phyloP scores from a whole-genome alignment of 2,113 vertebrate genomes.

The Chauna torquata region DNA sequence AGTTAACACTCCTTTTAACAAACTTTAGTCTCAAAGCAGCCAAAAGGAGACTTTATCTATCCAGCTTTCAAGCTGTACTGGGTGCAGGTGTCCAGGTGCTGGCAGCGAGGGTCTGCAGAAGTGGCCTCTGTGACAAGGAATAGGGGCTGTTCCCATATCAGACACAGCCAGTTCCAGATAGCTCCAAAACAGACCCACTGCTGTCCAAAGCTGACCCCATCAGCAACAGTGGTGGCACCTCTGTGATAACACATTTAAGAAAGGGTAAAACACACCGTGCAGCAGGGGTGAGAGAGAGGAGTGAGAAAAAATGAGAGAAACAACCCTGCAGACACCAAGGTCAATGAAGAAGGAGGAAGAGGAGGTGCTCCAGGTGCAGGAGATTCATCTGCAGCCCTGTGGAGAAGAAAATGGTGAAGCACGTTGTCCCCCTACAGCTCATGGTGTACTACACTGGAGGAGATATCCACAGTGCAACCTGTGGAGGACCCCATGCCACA shows the following conservation, averaged over 20 bases:
- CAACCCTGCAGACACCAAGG: neutral
- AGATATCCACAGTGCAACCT: neutral
- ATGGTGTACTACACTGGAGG: too few relatives aligned
- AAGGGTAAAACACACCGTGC: neutral
- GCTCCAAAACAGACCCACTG: rapidly evolving
- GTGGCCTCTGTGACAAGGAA: neutral
- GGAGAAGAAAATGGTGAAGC: too few relatives aligned
- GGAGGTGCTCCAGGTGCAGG: neutral
- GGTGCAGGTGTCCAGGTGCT: neutral
- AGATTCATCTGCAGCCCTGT: neutral
- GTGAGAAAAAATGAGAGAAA: neutral
- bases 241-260: neutral
- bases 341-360: neutral
- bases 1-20: neutral
- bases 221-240: neutral
- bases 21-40: neutral
- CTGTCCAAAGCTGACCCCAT: neutral
- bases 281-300: neutral
- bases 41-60: neutral
- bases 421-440: neutral
- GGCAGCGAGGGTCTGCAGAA: neutral
- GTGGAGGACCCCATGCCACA: rapidly evolving
- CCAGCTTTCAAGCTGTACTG: neutral
- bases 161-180: neutral
- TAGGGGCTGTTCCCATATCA: neutral